phyloP scores from a whole-genome alignment of 2,113 vertebrate genomes.

The Thryonomys swinderianus region DNA sequence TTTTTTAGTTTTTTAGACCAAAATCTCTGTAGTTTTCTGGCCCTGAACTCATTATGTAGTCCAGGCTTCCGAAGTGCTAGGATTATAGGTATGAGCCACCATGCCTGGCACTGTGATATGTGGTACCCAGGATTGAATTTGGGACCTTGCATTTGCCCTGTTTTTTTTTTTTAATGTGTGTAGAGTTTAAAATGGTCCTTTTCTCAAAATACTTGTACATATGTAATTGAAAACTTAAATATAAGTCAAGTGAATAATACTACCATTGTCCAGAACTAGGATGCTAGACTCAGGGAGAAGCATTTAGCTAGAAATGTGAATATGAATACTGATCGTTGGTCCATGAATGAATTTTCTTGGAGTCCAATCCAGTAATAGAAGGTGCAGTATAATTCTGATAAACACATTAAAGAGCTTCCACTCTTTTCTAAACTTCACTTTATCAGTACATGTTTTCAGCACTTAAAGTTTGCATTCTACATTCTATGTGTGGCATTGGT shows the following conservation, averaged over 20 bases:
- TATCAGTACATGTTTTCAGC: background rate
- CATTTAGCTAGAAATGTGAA: background rate
- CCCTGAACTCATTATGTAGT: too few species aligned
- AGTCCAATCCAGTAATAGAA: background rate
- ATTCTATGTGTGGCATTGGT: background rate
- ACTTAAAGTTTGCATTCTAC: too few species aligned
- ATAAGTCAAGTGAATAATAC: background rate
- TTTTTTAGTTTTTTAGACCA: too few species aligned
- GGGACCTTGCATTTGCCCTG: too few species aligned
- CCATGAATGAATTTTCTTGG: background rate
- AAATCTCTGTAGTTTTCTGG: too few species aligned
- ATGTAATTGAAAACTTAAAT: conserved; percentile 38
- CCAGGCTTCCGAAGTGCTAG: too few species aligned
- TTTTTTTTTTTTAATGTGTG: background rate
- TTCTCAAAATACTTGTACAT: background rate
- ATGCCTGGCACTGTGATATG: too few species aligned
- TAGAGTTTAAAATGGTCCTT: background rate
- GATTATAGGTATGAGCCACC: too few species aligned
- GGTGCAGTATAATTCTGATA: background rate
- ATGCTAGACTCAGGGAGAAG: background rate
- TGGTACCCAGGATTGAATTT: too few species aligned
- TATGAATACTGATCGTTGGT: background rate
- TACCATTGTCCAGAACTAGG: background rate
- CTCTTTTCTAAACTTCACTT: background rate
- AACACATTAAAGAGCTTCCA: background rate